Conservation (phyloP, 2,888 invertebrate species). For the Apotomis capreana region DNA sequence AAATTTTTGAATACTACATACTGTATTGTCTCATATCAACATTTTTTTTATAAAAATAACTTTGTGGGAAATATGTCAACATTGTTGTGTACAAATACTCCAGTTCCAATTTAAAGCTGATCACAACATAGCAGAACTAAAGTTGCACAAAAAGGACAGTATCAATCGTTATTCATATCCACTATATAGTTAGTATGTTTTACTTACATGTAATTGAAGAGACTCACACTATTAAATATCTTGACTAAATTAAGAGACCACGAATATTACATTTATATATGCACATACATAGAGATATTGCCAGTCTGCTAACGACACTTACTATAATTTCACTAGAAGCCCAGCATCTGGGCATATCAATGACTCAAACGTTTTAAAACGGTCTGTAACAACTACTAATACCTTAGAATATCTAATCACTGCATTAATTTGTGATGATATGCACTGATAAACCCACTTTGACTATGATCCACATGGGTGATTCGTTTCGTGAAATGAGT, state of each 20-base stretch:
- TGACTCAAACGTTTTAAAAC: conserved; percentile 80
- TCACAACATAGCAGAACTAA: conserved; percentile 81
- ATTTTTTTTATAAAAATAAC: conserved; percentile 80
- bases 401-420: conserved; percentile 83
- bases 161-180: conserved; percentile 63
- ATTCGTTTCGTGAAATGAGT: conserved; percentile 66
- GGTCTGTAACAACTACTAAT: conserved; percentile 82
- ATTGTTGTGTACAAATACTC: conserved; percentile 77
- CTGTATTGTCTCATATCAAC: conserved; percentile 81
- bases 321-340: conserved; percentile 80
- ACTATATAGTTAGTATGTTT: conserved; percentile 72
- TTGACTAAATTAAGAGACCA: conserved; percentile 84
- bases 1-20: conserved; percentile 71
- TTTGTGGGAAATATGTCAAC: conserved; percentile 74
- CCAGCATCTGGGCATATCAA: conserved; percentile 79
- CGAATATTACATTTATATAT: conserved; percentile 80
- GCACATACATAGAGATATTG: conserved; percentile 81
- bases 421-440: conserved; percentile 83
- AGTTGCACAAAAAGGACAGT: conserved; percentile 79
- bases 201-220: conserved; percentile 77
- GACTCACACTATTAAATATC: conserved; percentile 83
- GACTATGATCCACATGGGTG: conserved; percentile 71
- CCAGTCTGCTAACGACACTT: conserved; percentile 82
- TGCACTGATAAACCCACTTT: conserved; percentile 79
- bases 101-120: conserved; percentile 80